Base-by-base conservation (phyloP, 2,888 invertebrate genomes). In the Drosophila vallismaia region DNA sequence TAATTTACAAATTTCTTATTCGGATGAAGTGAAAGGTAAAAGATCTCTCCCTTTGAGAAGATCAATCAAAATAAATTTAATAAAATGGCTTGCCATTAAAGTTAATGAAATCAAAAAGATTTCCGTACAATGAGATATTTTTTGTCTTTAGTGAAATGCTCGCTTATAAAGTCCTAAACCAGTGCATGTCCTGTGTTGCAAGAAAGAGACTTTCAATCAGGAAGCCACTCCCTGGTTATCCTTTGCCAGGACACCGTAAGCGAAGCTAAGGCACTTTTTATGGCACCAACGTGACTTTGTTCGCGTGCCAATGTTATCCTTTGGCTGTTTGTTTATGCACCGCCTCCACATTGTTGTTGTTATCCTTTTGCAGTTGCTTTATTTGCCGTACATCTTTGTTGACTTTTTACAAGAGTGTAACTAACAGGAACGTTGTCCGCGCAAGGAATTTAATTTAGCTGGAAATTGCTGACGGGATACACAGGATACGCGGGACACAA, bases 371-470 rank as follows among this genome's bases (percentile, higher is more conserved):
- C 24, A 40, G 31, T 36, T 50, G 69, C 56, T 67, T 44, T 68
- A 80, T 84, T 84, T 75, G 79, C 68, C 64, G 79, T 55, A 76
- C 86, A 79, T 83, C 80, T 80, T 86, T 81, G 87, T 86, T 86
- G 80, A 86, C 74, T 77, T 80, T 66, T 69, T 71, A 69, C 77
- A 71, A 67, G 45, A 59, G 73, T 79, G 80, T 79, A 75, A 71
- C 79, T 70, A 77, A 73, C 79, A 64, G 58, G 57, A 67, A 69
- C 75, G 36, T 58, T 69, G 62, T 14, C 51, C 52, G 29, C 55
- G 49, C 58, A 19, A 84, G 87, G 76, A 81, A 81, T 81, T 86
- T 84, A 76, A 81, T 81, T 81, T 81, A 62, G 69, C 84, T 71
- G 71, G 76, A 77, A 68, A 70, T 68, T 70, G 71, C 71, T 44